These are phyloP conservation scores for Prosapia bicincta DNA, from an alignment of 2,888 invertebrate species.

Conservation along the genomic window DNA sequence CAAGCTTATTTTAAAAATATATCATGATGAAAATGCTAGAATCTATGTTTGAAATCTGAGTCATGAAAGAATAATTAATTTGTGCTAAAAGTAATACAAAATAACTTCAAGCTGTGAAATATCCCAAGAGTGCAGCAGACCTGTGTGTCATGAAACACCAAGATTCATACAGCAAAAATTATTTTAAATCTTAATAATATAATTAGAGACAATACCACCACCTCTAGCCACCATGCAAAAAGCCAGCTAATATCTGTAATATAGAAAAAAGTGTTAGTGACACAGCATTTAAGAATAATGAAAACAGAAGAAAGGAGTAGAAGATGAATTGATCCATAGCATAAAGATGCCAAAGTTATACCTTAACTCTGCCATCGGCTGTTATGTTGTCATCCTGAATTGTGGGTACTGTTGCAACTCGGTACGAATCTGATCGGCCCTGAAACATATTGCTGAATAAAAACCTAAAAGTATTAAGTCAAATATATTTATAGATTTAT, in stretches of 20 bases:
- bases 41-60: too few species aligned
- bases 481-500: too few species aligned
- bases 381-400: conserved; percentile 94
- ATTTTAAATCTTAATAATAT: background rate
- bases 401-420: conserved; percentile 91
- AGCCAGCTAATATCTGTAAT: background rate
- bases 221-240: background rate
- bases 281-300: background rate
- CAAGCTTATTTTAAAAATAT: too few species aligned
- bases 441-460: conserved; percentile 51
- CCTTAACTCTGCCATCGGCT: conserved; percentile 91
- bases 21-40: too few species aligned
- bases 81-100: too few species aligned
- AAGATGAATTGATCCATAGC: background rate
- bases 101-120: too few species aligned
- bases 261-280: background rate
- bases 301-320: background rate
- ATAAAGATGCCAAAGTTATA: conserved; percentile 45
- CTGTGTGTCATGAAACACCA: too few species aligned
- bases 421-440: conserved; percentile 95
- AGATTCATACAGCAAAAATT: too few species aligned
- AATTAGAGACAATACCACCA: background rate
- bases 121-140: too few species aligned
- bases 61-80: too few species aligned
- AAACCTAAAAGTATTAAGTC: background rate